Evolutionary conservation across 2,888 invertebrate genomes (phyloP).

Genomic region (Melinaea menophilus): DNA sequence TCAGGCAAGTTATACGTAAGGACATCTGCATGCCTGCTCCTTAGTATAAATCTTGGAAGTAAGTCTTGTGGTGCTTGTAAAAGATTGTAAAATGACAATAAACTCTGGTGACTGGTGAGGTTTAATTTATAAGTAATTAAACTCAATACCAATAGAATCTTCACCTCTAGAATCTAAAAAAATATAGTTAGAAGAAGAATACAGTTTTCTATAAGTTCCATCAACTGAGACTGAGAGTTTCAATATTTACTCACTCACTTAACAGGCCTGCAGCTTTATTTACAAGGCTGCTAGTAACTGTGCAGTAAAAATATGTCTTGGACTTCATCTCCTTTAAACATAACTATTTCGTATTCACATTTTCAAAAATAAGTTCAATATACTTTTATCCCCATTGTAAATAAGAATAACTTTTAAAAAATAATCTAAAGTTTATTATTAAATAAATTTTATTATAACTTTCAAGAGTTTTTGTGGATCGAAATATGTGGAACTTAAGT

Average conservation of each 20-base stretch:
- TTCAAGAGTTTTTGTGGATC: too few species aligned
- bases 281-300: constrained; percentile 1
- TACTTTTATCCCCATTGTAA: constrained; percentile 11
- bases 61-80: neutral
- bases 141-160: neutral
- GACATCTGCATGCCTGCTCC: neutral
- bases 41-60: neutral
- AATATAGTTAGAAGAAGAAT: neutral
- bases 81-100: neutral
- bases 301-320: constrained; percentile 11
- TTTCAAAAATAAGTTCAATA: constrained; percentile 10
- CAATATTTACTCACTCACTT: constrained; percentile 2
- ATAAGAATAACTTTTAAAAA: constrained; percentile 6
- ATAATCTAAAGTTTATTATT: too few species aligned
- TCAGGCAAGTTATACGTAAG: neutral
- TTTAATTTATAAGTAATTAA: neutral
- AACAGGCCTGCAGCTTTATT: constrained; percentile 7
- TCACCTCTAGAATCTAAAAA: neutral
- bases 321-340: constrained; percentile 11
- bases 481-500: too few species aligned
- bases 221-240: neutral
- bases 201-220: neutral
- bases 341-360: constrained; percentile 13
- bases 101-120: neutral
- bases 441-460: too few species aligned